Evolutionary conservation across 1,140 invertebrate genomes (phyloP).

Genomic region (Eurosta solidaginis): DNA sequence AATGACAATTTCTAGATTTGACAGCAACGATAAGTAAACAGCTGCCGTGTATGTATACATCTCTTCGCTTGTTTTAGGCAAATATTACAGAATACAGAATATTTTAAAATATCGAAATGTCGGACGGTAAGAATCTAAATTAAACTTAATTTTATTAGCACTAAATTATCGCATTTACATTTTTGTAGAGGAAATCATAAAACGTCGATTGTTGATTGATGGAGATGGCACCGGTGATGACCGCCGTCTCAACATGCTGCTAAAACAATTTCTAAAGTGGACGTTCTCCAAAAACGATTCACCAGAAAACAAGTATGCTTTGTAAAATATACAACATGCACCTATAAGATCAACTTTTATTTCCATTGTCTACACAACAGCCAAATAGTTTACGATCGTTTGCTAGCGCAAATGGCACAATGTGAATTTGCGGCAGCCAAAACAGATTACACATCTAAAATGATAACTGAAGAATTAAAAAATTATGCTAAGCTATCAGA

Average conservation of each 20-base stretch:
- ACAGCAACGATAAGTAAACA: too few species aligned
- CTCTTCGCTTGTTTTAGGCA: background rate
- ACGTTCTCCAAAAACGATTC: conserved; percentile 72
- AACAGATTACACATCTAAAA: conserved; percentile 76
- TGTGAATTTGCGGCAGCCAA: conserved; percentile 89
- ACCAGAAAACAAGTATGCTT: conserved; percentile 70
- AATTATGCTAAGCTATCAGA: conserved; percentile 81
- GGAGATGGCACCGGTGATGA: conserved; percentile 96
- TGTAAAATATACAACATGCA: background rate
- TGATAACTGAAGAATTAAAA: conserved; percentile 82
- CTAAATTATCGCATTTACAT: background rate
- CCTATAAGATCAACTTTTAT: background rate
- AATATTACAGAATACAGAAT: too few species aligned
- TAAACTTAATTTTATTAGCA: background rate
- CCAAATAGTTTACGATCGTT: conserved; percentile 74
- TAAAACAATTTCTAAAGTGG: conserved; percentile 91
- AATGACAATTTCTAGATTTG: too few species aligned
- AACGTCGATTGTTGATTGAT: conserved; percentile 86
- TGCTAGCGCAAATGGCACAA: conserved; percentile 80
- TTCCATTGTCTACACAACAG: conserved; percentile 52
- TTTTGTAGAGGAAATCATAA: conserved; percentile 83
- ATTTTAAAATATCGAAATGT: background rate
- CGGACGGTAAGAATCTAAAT: conserved; percentile 18
- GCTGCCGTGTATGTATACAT: too few species aligned
- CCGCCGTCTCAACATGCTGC: conserved; percentile 79